Evolutionary conservation across 2,888 invertebrate species (phyloP), one percentile per base, ranked within the genome.

Genomic region (Catocala fraxini): DNA sequence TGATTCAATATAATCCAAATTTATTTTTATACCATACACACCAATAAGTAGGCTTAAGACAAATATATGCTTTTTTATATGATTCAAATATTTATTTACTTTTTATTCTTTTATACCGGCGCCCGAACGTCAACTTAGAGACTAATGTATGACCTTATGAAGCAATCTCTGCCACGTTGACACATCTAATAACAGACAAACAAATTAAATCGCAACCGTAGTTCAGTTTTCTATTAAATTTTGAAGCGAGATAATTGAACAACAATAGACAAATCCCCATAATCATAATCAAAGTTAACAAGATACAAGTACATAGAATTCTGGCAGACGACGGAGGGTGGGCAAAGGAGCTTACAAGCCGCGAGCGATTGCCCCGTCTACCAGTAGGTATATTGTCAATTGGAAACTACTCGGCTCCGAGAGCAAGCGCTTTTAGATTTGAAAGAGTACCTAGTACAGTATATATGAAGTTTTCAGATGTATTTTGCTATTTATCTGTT

Each of bases 301-400:
- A 68, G 65, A 69, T 65, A 68, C 65, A 57, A 70, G 61, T 59
- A 68, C 59, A 70, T 78, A 81, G 70, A 77, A 75, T 78, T 80
- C 75, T 76, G 71, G 69, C 56, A 64, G 74, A 64, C 64, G 62
- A 49, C 49, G 55, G 52, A 43, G 64, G 74, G 57, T 62, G 61
- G 77, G 82, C 65, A 86, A 86, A 87, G 88, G 84, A 80, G 88
- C 89, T 89, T 89, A 89, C 85, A 85, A 80, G 85, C 84, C 84
- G 83, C 84, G 84, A 86, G 88, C 90, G 89, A 89, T 90, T 87
- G 89, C 86, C 82, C 78, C 82, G 86, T 81, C 84, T 81, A 77
- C 74, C 79, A 78, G 84, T 86, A 84, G 85, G 86, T 88, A 89
- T 88, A 92, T 91, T 91, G 90, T 89, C 92, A 91, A 92, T 91